Base-by-base conservation (phyloP, 2,113 vertebrate species). In the Xenopus laevis region DNA sequence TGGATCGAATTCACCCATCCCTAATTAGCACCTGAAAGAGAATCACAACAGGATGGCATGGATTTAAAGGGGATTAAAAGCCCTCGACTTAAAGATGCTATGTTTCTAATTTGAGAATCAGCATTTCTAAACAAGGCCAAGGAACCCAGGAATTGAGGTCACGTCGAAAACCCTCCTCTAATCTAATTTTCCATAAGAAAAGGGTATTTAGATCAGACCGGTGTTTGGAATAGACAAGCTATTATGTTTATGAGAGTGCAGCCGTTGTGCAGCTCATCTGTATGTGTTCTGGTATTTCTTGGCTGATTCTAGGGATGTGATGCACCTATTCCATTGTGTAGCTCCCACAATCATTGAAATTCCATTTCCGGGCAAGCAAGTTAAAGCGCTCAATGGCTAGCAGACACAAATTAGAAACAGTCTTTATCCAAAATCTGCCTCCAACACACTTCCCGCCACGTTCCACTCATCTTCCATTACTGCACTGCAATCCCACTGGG, bases 381-480 rank as follows among this genome's bases (percentile, higher is more conserved):
- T 40, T 64, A 33, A 64, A 64, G 30, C 15, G 16, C 15, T 64
- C 61, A 17, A 4, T 13, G 15, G 15, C 47, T 50, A 50, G 5
- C 3, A 13, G 10, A 61, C 59, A 63, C 30, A 17, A 64, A 13
- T 64, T 4, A 15, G n/a, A 65, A 65, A 46, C 17, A 65, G 40
- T 46, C 40, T 21, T 46, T 20, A 45, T 46, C 17, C 44, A 2
- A 20, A 20, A 46, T 16, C 27, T 64, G 27, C 11, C 46, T 15
- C 11, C 46, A 44, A 18, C 3, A 33, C 61, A 58, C 20, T 13
- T 6, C 9, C 63, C 46, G 40, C 33, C 63, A 65, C 44, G 33
- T 65, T 64, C 62, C 30, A n/a, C 62, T 44, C 44, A 65, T 65
- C 17, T 65, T 40, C 21, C 33, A 46, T 45, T n/a, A 65, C 63